Base-by-base conservation (phyloP, 1,140 invertebrate species). In the Diorhabda carinulata region DNA sequence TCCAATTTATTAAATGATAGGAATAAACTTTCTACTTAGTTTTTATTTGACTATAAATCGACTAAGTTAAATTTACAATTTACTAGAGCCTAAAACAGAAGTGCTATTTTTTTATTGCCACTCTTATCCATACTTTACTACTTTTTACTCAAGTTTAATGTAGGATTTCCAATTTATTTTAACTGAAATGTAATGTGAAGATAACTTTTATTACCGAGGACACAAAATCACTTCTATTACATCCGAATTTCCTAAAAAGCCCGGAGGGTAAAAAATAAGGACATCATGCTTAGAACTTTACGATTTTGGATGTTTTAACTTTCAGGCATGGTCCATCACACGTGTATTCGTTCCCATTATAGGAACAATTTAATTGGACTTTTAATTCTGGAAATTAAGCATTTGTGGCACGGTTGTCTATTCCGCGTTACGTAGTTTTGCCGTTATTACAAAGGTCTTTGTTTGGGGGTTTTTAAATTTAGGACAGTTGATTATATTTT, bases 111-210 rank as follows among this genome's bases (percentile, higher is more conserved):
- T 52, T 52, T 52, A 52, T 25, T n/a, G 47, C 47, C 47, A 8
- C 47, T n/a, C 6, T 52, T 52, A 52, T 4, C 47, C 47, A 52
- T 52, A 52, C 6, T 52, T 52, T 52, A 52, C 47, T 52, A 52
- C 47, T 52, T 52, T 52, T 52, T 52, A 52, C 47, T n/a, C 47
- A 25, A 52, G 47, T 52, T 52, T 52, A 52, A 52, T 52, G 47
- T 52, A 52, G 47, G 47, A 52, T 52, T 52, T 52, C 47, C 47
- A 52, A 52, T 52, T 52, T 52, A 52, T 52, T 52, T 52, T 52
- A 52, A 52, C 47, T 52, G 47, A n/a, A 52, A 52, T n/a, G 47
- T 52, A 52, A 52, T 52, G 47, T 52, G 6, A 52, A 52, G 47
- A 52, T 52, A 52, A 52, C 47, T 52, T 52, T 52, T 52, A 52